phyloP scores from a whole-genome alignment of 2,797 vertebrate species.

The Fringilla coelebs region DNA sequence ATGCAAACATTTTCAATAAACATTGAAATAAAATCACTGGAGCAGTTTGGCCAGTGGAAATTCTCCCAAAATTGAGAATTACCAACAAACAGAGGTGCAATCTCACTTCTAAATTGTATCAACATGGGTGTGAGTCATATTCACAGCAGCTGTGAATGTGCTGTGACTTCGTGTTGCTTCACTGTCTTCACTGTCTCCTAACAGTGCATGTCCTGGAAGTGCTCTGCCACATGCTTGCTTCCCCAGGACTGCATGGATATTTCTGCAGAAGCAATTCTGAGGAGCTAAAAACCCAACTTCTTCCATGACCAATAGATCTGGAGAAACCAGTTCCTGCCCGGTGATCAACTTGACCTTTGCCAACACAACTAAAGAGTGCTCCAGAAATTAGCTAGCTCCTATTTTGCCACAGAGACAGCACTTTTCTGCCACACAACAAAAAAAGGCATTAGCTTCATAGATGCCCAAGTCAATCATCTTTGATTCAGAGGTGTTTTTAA shows the following conservation, averaged over 20 bases:
- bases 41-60: neutral
- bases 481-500: neutral
- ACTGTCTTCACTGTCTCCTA: neutral
- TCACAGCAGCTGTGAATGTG: neutral
- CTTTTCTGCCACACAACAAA: neutral
- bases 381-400: neutral
- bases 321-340: neutral
- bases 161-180: neutral
- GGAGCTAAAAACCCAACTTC: neutral
- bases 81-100: neutral
- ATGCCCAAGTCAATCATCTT: neutral
- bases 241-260: neutral
- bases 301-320: neutral
- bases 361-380: neutral
- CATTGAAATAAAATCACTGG: conserved; percentile 7
- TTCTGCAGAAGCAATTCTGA: neutral
- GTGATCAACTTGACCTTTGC: neutral
- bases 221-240: neutral
- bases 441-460: neutral
- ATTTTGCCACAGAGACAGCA: neutral
- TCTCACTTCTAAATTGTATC: neutral
- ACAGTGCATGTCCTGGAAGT: rapidly evolving
- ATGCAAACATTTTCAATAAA: neutral
- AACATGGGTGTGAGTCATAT: neutral
- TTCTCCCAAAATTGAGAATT: neutral